Evolutionary conservation across 2,113 vertebrate genomes (phyloP), one percentile per base, ranked within the genome.

Genomic region (Scalopus aquaticus): DNA sequence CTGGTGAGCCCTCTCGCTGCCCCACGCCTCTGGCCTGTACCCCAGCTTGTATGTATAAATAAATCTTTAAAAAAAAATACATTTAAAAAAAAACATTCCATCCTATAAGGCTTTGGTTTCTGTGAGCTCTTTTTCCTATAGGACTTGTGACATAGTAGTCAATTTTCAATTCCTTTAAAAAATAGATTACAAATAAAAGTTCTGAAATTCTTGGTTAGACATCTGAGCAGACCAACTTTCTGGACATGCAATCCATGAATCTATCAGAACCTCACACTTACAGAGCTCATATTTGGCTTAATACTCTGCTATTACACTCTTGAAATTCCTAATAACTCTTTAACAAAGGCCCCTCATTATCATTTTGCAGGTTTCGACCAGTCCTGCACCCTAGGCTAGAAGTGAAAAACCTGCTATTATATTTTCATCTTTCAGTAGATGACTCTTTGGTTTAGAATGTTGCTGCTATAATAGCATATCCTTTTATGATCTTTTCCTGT

Each of bases 401-500:
- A 69, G 6, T 65, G 37, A 77, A 44, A 89, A 20, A 74, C n/a
- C 74, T 62, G 1, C 22, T 46, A 46, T 12, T 70, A 30, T 49
- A n/a, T 64, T 91, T 86, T 87, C 17, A 80, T 60, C 42, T 94
- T 77, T 65, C 24, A 65, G 20, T 9, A 42, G 26, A 49, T 3
- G 32, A 72, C 77, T 74, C 58, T 92, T 73, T 76, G 67, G 46
- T 91, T 91, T 35, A 96, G 51, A 93, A 95, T 69, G 44, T 58
- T 86, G 74, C 80, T 35, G 76, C 88, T 80, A 70, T 44, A 94
- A 46, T 65, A 65, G 79, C 44, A 51, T 32, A 78, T 84, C 22
- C 56, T 87, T 92, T 94, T 10, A 58, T 92, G 44, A 91, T 84
- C 89, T 87, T 96, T 96, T 96, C 90, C 93, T 95, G 80, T 93